A percentile compares a stretch with the other conserved stretches of the same genome.
These are phyloP conservation scores for Ondatra zibethicus DNA, from an alignment of 2,113 vertebrate genomes.

Conservation along the genomic window DNA sequence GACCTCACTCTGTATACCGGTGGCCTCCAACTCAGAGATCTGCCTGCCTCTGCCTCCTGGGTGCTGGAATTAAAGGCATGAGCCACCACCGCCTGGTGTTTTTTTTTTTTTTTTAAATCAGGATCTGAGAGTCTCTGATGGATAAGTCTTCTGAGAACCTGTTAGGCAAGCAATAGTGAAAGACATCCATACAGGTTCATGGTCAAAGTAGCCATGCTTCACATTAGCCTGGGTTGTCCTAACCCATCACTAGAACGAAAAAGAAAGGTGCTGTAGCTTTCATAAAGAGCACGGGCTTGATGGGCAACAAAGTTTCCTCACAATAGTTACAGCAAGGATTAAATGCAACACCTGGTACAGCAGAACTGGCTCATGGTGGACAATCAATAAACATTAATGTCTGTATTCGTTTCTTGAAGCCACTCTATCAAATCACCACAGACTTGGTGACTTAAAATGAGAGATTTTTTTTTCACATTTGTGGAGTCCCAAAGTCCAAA, in stretches of 20 bases:
- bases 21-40: too few species aligned
- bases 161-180: background rate
- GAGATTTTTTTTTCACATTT: background rate
- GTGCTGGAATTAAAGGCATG: too few species aligned
- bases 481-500: background rate
- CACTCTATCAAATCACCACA: background rate
- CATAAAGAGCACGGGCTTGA: background rate
- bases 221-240: background rate
- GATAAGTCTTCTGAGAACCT: background rate
- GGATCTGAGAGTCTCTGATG: background rate
- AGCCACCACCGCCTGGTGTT: too few species aligned
- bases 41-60: too few species aligned
- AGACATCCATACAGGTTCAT: background rate
- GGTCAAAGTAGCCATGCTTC: background rate
- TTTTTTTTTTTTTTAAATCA: constrained; percentile 7
- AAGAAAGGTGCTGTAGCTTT: background rate
- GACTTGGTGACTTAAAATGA: constrained; percentile 1
- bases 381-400: constrained; percentile 18
- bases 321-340: constrained; percentile 40
- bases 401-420: background rate
- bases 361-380: background rate
- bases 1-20: too few species aligned
- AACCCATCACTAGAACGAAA: background rate
- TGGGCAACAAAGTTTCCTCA: constrained; percentile 26
- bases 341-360: constrained; percentile 3